Evolutionary conservation across 2,888 invertebrate genomes (phyloP), one percentile per base, ranked within the genome.

Genomic region (Epinotia brunnichana): DNA sequence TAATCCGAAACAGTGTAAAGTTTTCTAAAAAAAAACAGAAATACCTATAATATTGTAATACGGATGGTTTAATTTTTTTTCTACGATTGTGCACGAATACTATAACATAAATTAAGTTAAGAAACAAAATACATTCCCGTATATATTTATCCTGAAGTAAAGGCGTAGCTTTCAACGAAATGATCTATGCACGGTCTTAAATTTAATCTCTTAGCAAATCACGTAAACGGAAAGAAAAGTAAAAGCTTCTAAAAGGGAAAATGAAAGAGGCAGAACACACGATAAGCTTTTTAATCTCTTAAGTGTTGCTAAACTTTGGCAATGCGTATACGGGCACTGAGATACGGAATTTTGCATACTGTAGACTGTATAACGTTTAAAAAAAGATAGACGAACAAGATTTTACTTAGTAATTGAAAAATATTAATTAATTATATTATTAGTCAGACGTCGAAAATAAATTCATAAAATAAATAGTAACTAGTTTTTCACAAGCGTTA

Each of bases 251-350:
- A 86, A 88, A 88, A 86, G 87, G 86, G 84, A 85, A 87, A 87
- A 89, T 88, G 90, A 90, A 88, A 90, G 88, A 89, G 90, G 89
- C 87, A 85, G 86, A 87, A 86, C 86, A 85, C 84, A 87, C 86
- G 90, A 89, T 89, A 90, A 88, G 84, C 86, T 86, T 89, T 92
- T 90, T 90, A 91, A 92, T 91, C 90, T 89, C 82, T 88, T 88
- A 88, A 91, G 91, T 90, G 91, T 87, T 84, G 35, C 61, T 63
- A 57, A 70, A 70, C 54, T 73, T 69, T 68, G 44, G 62, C 57
- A 72, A 51, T 72, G 72, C 35, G 56, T 62, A 62, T 29, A 35
- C 13, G n/a, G 11, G 3, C 35, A 48, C 13, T n/a, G 11, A 59
- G 56, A 51, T 9, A 57, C 53, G 13, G n/a, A 13, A 61, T 61